Conservation (phyloP, 2,888 invertebrate genomes). For the Amphipyra tragopoginis region DNA sequence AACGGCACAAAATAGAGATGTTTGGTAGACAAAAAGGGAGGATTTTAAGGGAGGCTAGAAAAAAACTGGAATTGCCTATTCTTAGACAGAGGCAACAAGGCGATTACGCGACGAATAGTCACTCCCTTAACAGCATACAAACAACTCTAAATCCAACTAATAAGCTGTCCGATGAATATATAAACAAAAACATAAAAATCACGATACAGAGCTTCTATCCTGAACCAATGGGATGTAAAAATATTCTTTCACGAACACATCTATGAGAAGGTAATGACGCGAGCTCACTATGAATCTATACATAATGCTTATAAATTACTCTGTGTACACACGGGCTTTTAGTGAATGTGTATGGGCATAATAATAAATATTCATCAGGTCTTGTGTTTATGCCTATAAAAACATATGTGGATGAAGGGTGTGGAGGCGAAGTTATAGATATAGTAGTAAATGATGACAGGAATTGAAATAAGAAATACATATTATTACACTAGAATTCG, state of each 20-base stretch:
- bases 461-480: constrained; percentile 40
- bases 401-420: constrained; percentile 59
- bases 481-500: too few relatives aligned
- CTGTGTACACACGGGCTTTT: constrained; percentile 72
- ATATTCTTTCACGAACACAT: constrained; percentile 64
- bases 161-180: constrained; percentile 17
- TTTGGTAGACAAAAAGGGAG: too few relatives aligned
- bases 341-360: constrained; percentile 65
- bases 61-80: too few relatives aligned
- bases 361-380: constrained; percentile 80
- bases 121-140: constrained; percentile 1
- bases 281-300: constrained; percentile 69
- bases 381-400: constrained; percentile 73
- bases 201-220: constrained; percentile 48
- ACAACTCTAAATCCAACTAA: constrained; percentile 9
- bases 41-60: too few relatives aligned
- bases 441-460: constrained; percentile 23
- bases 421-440: background rate
- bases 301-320: constrained; percentile 72
- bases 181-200: constrained; percentile 49
- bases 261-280: constrained; percentile 83
- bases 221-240: constrained; percentile 62
- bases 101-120: background rate
- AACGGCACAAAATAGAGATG: too few relatives aligned
- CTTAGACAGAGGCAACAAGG: too few relatives aligned